phyloP scores from a whole-genome alignment of 53 echinoderm and acorn worm species.

The Holothuria scabra region DNA sequence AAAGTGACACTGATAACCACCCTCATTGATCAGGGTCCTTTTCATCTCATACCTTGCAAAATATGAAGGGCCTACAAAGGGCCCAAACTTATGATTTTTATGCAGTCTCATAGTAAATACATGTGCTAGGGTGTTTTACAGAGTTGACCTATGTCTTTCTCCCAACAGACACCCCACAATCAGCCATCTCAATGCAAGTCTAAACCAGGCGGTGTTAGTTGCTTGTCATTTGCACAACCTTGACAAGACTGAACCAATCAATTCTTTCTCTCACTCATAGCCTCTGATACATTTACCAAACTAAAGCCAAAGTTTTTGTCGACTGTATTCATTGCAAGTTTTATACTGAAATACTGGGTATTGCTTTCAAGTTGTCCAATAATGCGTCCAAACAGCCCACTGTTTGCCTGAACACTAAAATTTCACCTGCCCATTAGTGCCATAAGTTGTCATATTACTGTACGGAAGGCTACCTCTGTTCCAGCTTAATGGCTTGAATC shows the following conservation, averaged over 20 bases:
- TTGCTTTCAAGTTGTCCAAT: constrained; percentile 17
- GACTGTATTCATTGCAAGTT: not conserved
- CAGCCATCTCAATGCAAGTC: too few relatives aligned
- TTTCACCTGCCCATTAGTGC: constrained; percentile 37
- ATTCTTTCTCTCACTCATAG: not conserved
- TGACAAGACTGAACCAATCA: not conserved
- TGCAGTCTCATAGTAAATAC: too few relatives aligned
- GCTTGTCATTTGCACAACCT: not conserved
- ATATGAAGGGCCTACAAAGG: too few relatives aligned
- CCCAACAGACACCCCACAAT: too few relatives aligned
- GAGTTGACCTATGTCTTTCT: too few relatives aligned
- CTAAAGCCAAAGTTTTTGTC: constrained; percentile 13
- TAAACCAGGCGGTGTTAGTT: not conserved
- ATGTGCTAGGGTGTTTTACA: too few relatives aligned
- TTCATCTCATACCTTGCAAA: too few relatives aligned
- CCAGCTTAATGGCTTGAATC: constrained; percentile 28
- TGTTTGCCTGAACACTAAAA: not conserved
- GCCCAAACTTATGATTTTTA: too few relatives aligned
- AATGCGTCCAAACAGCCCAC: not conserved
- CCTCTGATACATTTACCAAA: not conserved
- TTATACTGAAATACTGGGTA: not conserved
- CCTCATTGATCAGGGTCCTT: too few relatives aligned
- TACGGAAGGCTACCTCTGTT: too few relatives aligned
- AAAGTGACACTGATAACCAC: too few relatives aligned
- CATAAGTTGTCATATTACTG: constrained; percentile 44